phyloP scores from a whole-genome alignment of 1,140 invertebrate species.

The Sycophila sp. region DNA sequence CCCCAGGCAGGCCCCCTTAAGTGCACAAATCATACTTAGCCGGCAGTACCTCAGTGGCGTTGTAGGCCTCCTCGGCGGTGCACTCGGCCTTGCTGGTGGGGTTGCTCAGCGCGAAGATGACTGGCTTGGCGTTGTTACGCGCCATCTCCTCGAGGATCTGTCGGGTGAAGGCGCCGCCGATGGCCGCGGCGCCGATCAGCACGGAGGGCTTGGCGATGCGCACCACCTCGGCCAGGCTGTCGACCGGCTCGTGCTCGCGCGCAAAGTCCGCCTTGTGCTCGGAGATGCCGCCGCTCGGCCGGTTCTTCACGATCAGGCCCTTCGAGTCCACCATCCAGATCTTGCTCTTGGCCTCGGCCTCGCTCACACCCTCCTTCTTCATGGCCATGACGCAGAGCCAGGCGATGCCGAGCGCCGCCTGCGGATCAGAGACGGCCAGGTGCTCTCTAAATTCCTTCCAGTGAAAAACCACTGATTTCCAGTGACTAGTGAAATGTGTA shows the following conservation, averaged over 20 bases:
- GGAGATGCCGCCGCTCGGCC: slow-evolving; percentile 78
- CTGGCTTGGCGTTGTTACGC: slow-evolving; percentile 77
- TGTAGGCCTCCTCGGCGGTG: slow-evolving; percentile 94
- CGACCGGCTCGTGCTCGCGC: slow-evolving; percentile 75
- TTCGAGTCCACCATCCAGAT: slow-evolving; percentile 81
- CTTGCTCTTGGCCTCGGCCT: slow-evolving; percentile 76
- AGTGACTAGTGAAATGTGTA: too few species aligned
- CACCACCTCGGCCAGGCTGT: slow-evolving; percentile 81
- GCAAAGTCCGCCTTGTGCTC: slow-evolving; percentile 83
- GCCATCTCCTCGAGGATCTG: slow-evolving; percentile 87
- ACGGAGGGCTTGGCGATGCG: slow-evolving; percentile 82
- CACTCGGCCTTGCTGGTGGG: slow-evolving; percentile 97
- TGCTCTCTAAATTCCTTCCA: too few species aligned
- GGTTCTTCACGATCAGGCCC: slow-evolving; percentile 82
- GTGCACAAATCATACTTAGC: too few species aligned
- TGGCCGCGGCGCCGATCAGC: slow-evolving; percentile 87
- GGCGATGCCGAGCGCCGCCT: slow-evolving; percentile 90
- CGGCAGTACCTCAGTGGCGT: slow-evolving; percentile 82
- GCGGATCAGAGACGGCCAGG: not conserved
- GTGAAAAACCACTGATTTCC: too few species aligned
- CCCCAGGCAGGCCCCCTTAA: too few species aligned
- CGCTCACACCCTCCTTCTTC: slow-evolving; percentile 79
- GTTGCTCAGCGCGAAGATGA: slow-evolving; percentile 97
- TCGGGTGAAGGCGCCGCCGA: slow-evolving; percentile 85
- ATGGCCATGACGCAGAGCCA: slow-evolving; percentile 88